Evolutionary conservation across 2,113 vertebrate species (phyloP).

Genomic region (Rhabdornis inornatus): DNA sequence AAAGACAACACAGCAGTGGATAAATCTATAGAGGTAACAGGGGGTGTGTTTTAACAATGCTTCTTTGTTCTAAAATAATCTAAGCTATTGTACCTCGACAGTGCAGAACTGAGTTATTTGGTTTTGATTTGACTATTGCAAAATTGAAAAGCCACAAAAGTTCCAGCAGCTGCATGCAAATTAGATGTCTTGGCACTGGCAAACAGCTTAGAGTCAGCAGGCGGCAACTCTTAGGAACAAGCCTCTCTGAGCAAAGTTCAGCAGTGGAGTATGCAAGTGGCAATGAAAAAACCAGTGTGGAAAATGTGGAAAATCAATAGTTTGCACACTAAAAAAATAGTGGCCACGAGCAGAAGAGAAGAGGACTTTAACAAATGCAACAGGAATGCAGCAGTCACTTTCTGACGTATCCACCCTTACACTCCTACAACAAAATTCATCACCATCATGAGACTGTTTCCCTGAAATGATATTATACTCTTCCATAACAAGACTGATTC

Average conservation of each 20-base stretch:
- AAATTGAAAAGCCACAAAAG: constrained; percentile 33
- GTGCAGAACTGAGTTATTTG: constrained; percentile 3
- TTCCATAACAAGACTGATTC: neutral
- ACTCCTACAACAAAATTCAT: neutral
- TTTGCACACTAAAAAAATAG: neutral
- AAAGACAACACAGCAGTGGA: neutral
- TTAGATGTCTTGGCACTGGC: neutral
- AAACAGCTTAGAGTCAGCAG: neutral
- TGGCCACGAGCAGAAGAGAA: neutral
- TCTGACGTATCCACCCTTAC: neutral
- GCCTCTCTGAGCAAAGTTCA: neutral
- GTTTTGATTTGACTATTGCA: constrained; percentile 60
- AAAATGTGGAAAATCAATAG: neutral
- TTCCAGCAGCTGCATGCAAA: constrained; percentile 61
- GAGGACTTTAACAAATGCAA: neutral
- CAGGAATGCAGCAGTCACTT: neutral
- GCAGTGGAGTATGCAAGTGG: neutral
- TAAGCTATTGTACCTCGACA: neutral
- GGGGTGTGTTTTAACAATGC: neutral
- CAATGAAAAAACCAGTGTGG: neutral
- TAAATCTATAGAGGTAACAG: neutral
- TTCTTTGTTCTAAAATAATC: neutral
- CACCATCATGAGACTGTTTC: neutral
- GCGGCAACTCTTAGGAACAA: neutral
- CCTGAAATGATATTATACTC: neutral